Evolutionary conservation across 2,888 invertebrate genomes (phyloP), one percentile per base, ranked within the genome.

Genomic region (Cyclophora albipunctata): DNA sequence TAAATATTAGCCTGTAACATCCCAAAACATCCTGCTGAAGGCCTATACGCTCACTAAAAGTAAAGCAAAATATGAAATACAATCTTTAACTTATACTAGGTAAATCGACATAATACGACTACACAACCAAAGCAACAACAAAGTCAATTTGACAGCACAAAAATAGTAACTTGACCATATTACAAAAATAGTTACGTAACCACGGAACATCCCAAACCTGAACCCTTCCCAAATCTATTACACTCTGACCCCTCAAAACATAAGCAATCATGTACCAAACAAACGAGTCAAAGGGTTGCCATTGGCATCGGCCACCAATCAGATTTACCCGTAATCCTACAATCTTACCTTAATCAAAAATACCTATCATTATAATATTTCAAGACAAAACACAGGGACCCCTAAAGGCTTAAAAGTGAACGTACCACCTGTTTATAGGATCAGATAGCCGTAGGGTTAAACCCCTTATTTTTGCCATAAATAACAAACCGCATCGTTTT

Each of bases 391-490:
- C 40, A 45, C 45, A 6, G 3, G n/a, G 47, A 47, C 47, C 54
- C 7, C 49, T 54, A 43, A 49, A 45, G 43, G 43, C 43, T 41
- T 41, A 46, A 48, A 43, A 45, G 42, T 2, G 42, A 51, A 41
- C 34, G 47, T 47, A 52, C 49, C 54, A 55, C 54, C 54, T 55
- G 52, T 48, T 50, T 50, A 46, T 33, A 54, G 48, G 45, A 49
- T 41, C 46, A 46, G 42, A 52, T 49, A 50, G 46, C 50, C 54
- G 44, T 37, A 37, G 48, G 52, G 44, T 34, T 33, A 33, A 50
- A 52, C 51, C 55, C 63, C 64, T 71, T 67, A 69, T 72, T 70
- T 71, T 73, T 66, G 69, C 68, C 70, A 76, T 77, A 75, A 75
- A 77, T 76, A 71, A 74, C 66, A 59, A 65, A 64, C 66, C 67